Evolutionary conservation across 2,113 vertebrate species (phyloP), one percentile per base, ranked within the genome.

Genomic region (Labeo rohita): DNA sequence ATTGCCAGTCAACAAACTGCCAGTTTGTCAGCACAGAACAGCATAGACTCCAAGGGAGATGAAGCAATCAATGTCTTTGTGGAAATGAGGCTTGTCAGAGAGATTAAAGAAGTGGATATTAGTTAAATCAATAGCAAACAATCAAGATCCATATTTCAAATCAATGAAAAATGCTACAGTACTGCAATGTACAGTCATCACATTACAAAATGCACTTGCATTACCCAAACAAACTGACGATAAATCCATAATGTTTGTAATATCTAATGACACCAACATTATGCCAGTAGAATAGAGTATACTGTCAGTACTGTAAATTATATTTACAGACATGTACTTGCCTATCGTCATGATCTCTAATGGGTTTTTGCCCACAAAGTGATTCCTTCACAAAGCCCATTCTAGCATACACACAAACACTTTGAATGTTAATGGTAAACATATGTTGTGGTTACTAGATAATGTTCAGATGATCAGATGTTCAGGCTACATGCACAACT

Each of bases 221-320:
- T 76, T 76, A 34, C 72, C 21, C 43, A 74, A 74, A 74, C 72
- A 74, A 47, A 47, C 74, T 50, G n/a, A 52, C 49, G 52, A 3
- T 13, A 75, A 75, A 75, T 75, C 45, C 45, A 74, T 74, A 49
- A 49, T 75, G 11, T 49, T 49, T 49, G 45, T 75, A 49, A 8
- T 76, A 50, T 76, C 74, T 15, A 52, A 76, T 34, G 23, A 16
- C 49, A 76, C 74, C 7, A 2, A 2, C 23, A 15, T 52, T 76
- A 21, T 47, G 21, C 5, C 7, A 39, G 34, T 70, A 39, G 39
- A 73, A 11, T 73, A 45, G 4, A 72, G 68, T 18, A 21, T 72
- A 72, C 68, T 72, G 70, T 73, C 39, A 45, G 70, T 45, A 45
- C 18, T 73, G 39, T 45, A 11, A 73, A 73, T 36, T 8, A 68